Percentiles rank a stretch among this genome's conserved stretches.
Evolutionary conservation across 2,797 vertebrate genomes (phyloP).

Genomic region (Lagocephalus sceleratus): DNA sequence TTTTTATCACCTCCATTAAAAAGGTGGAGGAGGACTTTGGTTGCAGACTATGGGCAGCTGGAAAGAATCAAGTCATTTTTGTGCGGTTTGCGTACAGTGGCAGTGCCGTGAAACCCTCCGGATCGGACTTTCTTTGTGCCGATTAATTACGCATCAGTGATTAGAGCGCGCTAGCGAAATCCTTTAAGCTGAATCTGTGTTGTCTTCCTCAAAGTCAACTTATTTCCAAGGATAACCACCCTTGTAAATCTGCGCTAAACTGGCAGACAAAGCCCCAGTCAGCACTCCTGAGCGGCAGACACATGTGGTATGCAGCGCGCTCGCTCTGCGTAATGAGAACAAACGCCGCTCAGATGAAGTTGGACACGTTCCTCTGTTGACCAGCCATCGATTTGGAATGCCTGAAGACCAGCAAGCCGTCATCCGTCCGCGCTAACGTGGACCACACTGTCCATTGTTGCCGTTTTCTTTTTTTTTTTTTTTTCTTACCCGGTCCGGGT

Average conservation of each 20-base stretch:
- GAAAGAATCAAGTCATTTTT: no score
- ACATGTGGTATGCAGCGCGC: constrained; percentile 10
- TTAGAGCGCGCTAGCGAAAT: constrained; percentile 48
- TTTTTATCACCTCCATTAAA: no score
- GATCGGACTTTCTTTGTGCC: no score
- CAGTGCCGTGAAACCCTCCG: no score
- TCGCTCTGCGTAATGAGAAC: no score
- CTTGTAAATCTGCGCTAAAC: constrained; percentile 33
- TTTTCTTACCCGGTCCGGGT: constrained; percentile 12
- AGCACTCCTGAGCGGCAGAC: constrained; percentile 34
- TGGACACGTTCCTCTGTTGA: neutral
- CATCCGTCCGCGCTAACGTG: constrained; percentile 5
- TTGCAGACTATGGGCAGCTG: no score
- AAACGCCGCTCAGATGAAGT: constrained; percentile 9
- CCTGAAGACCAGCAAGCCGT: constrained; percentile 51
- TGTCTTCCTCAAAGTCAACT: constrained; percentile 51
- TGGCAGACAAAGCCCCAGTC: constrained; percentile 48
- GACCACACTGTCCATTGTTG: constrained; percentile 5
- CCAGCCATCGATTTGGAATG: constrained; percentile 46
- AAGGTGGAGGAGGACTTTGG: no score
- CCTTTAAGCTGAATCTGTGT: constrained; percentile 41
- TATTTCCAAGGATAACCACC: constrained; percentile 56
- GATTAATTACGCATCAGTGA: constrained; percentile 33
- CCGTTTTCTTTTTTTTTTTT: no score
- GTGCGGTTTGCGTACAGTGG: no score